Conservation (phyloP, 1,140 invertebrate species). For the Eumaeus atala region DNA sequence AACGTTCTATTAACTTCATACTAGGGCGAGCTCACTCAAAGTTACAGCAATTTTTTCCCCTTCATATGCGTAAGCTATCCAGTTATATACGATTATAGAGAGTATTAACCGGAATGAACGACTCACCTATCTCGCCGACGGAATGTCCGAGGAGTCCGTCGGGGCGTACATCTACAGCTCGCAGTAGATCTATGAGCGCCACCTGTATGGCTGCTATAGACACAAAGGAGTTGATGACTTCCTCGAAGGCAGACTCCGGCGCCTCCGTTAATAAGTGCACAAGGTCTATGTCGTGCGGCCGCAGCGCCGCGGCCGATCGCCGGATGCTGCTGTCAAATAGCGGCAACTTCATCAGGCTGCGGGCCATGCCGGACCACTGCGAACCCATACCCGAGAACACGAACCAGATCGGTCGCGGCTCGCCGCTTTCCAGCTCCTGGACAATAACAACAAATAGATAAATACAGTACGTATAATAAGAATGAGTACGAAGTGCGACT, state of each 20-base stretch:
- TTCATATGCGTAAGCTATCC: too few species aligned
- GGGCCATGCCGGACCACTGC: slow-evolving; percentile 96
- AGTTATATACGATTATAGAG: too few species aligned
- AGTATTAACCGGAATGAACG: too few species aligned
- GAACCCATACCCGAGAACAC: slow-evolving; percentile 97
- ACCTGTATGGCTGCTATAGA: slow-evolving; percentile 96
- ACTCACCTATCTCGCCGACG: slow-evolving; percentile 87
- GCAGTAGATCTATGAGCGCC: slow-evolving; percentile 91
- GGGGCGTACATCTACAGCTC: slow-evolving; percentile 83
- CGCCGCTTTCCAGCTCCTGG: slow-evolving; percentile 50
- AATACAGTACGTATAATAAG: too few species aligned
- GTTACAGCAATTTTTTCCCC: too few species aligned
- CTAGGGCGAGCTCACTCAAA: too few species aligned
- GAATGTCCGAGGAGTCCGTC: slow-evolving; percentile 98
- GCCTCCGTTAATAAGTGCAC: slow-evolving; percentile 86
- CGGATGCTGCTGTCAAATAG: slow-evolving; percentile 86
- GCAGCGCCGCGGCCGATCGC: slow-evolving; percentile 83
- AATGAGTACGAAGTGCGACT: too few species aligned
- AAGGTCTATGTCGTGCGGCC: slow-evolving; percentile 86
- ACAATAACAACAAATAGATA: neutral
- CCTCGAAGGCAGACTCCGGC: slow-evolving; percentile 84
- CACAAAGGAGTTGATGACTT: slow-evolving; percentile 92
- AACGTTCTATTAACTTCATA: too few species aligned
- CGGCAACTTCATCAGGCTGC: slow-evolving; percentile 86
- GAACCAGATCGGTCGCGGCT: slow-evolving; percentile 91